Evolutionary conservation across 37 sponge, comb jelly and placozoan species (phyloP).

Genomic region (Axinella damicornis): DNA sequence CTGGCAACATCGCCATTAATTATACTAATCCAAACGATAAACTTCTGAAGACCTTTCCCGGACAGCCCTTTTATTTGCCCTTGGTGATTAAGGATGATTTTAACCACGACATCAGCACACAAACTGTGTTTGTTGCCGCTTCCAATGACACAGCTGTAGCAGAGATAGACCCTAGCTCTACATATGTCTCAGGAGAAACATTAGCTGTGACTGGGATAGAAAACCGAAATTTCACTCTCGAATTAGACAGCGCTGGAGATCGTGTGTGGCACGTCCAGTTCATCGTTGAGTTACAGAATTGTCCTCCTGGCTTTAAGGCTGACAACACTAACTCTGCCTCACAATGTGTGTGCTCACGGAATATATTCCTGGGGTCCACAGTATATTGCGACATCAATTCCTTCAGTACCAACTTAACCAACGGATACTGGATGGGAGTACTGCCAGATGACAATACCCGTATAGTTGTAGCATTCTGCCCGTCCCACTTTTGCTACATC

Average conservation of each 20-base stretch:
- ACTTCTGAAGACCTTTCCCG: conserved; percentile 37
- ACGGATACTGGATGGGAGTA: conserved; percentile 46
- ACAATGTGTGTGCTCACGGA: conserved; percentile 1
- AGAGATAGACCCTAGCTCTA: not conserved
- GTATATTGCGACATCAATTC: too few relatives aligned
- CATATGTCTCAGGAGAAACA: not conserved
- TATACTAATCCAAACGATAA: not conserved
- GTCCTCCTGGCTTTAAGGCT: conserved; percentile 28
- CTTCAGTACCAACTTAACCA: too few relatives aligned
- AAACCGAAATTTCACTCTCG: not conserved
- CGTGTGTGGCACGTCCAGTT: conserved; percentile 22
- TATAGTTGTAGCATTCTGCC: too few relatives aligned
- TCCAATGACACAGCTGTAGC: not conserved
- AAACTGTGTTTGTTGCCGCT: conserved; percentile 3
- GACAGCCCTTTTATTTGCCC: conserved; percentile 23
- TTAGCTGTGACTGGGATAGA: not conserved
- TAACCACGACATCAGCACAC: not conserved
- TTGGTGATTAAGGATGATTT: conserved; percentile 38
- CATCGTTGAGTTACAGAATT: conserved; percentile 5
- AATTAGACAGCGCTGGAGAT: conserved; percentile 2
- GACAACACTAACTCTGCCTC: not conserved
- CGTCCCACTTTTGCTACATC: not conserved
- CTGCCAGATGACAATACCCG: too few relatives aligned
- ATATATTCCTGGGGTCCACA: too few relatives aligned
- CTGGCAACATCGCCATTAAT: not conserved